Conservation (phyloP, 2,888 invertebrate species). For the Drosophila pseudotalamancana region DNA sequence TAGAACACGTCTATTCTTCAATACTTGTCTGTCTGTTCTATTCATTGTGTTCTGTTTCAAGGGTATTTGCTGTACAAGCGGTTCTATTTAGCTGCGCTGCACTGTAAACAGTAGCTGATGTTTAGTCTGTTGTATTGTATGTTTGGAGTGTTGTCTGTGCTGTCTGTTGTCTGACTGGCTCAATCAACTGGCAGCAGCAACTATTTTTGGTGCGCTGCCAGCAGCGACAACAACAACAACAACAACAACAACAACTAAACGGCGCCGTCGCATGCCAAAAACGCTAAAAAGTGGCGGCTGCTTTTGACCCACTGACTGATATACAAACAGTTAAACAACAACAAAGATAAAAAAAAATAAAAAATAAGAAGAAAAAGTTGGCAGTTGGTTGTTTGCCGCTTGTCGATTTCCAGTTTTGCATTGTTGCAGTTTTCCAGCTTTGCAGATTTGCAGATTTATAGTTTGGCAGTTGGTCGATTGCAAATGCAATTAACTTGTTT, state of each 20-base stretch:
- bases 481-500: conserved; percentile 78
- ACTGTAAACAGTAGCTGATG: conserved; percentile 61
- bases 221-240: conserved; percentile 24
- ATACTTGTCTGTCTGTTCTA: background rate
- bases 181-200: conserved; percentile 67
- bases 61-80: conserved; percentile 24
- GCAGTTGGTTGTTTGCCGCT: conserved; percentile 43
- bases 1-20: background rate
- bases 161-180: conserved; percentile 49
- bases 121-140: conserved; percentile 16
- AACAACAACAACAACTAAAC: conserved; percentile 31
- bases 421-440: conserved; percentile 47
- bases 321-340: conserved; percentile 55
- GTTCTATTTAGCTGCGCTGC: conserved; percentile 41
- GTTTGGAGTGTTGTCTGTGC: conserved; percentile 38
- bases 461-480: conserved; percentile 35
- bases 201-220: conserved; percentile 73
- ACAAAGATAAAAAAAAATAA: conserved; percentile 6
- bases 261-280: conserved; percentile 70
- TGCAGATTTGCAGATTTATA: conserved; percentile 31
- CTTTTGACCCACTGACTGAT: conserved; percentile 77
- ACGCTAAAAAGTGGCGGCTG: conserved; percentile 66
- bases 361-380: conserved; percentile 29
- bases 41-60: background rate
- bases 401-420: conserved; percentile 46